phyloP scores from a whole-genome alignment of 92 coral and sea anemone species.

The Zoanthus sociatus region DNA sequence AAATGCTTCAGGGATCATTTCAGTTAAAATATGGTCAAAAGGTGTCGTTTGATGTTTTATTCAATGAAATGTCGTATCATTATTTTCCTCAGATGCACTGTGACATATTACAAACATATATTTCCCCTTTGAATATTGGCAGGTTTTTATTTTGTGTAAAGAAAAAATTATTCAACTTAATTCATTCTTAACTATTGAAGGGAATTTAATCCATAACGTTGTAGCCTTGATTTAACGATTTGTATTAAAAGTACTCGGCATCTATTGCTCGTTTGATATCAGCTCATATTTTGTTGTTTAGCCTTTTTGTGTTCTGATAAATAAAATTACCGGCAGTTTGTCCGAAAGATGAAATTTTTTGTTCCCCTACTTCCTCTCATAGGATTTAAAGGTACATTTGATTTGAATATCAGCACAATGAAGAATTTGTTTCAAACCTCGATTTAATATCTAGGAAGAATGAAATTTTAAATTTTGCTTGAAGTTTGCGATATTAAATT shows the following conservation, averaged over 20 bases:
- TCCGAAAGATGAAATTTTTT: not conserved
- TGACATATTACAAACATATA: not conserved
- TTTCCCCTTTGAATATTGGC: slow-evolving; percentile 11
- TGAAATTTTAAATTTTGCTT: not conserved
- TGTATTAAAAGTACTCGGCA: not conserved
- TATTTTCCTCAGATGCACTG: not conserved
- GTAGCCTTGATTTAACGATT: not conserved
- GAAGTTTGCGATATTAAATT: not conserved
- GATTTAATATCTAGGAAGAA: not conserved
- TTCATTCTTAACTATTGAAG: not conserved
- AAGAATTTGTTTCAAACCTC: slow-evolving; percentile 2
- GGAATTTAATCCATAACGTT: not conserved
- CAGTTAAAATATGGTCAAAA: no score
- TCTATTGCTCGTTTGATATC: not conserved
- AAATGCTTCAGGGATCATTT: no score
- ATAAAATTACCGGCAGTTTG: not conserved
- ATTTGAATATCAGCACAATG: slow-evolving; percentile 17
- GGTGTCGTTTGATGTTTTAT: no score
- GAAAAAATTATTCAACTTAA: not conserved
- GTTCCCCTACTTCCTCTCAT: not conserved
- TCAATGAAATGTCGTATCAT: no score
- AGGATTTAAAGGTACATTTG: not conserved
- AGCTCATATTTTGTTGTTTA: not conserved
- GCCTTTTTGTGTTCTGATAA: not conserved
- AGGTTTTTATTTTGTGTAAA: slow-evolving; percentile 14